Conservation (phyloP, 2,113 vertebrate genomes). For the Mobula hypostoma region DNA sequence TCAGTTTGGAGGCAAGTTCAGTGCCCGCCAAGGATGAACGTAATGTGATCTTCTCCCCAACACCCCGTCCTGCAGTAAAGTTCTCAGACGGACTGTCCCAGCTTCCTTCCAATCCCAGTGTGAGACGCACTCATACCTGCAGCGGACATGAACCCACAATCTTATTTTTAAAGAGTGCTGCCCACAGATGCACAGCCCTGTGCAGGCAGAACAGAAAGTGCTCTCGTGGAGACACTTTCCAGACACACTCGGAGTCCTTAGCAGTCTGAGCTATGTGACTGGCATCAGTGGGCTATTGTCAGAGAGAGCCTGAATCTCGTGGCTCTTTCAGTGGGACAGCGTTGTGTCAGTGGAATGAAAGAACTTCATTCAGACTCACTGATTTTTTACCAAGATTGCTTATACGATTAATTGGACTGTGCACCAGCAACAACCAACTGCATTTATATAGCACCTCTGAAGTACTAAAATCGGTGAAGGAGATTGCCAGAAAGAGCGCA, state of each 20-base stretch:
- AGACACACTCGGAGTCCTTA: neutral
- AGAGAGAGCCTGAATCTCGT: neutral
- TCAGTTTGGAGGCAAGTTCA: no score
- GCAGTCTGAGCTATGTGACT: neutral
- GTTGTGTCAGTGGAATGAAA: neutral
- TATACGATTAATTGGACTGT: neutral
- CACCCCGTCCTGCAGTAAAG: no score
- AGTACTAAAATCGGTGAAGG: neutral
- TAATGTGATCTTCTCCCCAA: no score
- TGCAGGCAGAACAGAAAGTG: neutral
- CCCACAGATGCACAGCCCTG: no score
- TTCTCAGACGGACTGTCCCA: no score
- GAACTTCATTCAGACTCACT: neutral
- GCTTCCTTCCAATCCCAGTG: no score
- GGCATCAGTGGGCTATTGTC: neutral
- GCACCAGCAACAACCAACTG: neutral
- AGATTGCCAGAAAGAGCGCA: neutral
- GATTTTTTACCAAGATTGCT: neutral
- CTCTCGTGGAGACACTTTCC: neutral
- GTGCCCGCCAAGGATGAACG: no score
- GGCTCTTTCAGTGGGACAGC: neutral
- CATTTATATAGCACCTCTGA: neutral
- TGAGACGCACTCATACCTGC: no score
- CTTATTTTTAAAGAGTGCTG: no score
- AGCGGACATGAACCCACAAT: no score